Base-by-base conservation (phyloP, 2,113 vertebrate genomes). In the Otocyon megalotis region DNA sequence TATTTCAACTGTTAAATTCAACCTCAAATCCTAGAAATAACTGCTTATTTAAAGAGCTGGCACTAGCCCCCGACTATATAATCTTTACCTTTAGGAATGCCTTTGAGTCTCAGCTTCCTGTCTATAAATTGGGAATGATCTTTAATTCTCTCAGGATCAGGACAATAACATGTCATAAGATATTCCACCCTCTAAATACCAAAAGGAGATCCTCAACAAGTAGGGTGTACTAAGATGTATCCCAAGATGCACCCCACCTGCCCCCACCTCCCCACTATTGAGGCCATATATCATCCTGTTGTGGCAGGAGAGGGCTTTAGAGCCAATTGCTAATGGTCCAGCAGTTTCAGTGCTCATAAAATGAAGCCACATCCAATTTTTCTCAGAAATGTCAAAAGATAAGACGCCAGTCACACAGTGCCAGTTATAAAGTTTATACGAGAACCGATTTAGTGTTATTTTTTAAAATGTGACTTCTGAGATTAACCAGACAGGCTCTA, bases 361-460 rank as follows among this genome's bases (percentile, higher is more conserved):
- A 94, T 54, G 69, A 97, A 96, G 87, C 63, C 81, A 87, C 83
- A 88, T 90, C 50, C 91, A 93, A 69, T 85, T 94, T 96, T 98
- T 94, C 96, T 98, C 62, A 97, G 89, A 95, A 98, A 88, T 19
- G 67, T 97, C 80, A 87, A 93, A 94, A 96, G 93, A 96, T 96
- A 96, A 97, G 91, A 97, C 3, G 26, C 88, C 16, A 95, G 87
- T 96, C 82, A 96, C 28, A 96, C 53, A 67, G 92, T 58, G 28
- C 50, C 82, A 91, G 82, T 94, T 95, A 83, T 76, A 94, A 96
- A 97, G 92, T 95, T 97, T 97, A 92, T 67, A 95, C 83, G 63
- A 96, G 92, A 92, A 94, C 69, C 0, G 0, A 94, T 92, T 94
- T 84, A 43, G 82, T 74, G 50, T 91, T 89, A 76, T 94, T 96